Evolutionary conservation across 2,888 invertebrate species (phyloP).

Genomic region (Isotomurus palustris): DNA sequence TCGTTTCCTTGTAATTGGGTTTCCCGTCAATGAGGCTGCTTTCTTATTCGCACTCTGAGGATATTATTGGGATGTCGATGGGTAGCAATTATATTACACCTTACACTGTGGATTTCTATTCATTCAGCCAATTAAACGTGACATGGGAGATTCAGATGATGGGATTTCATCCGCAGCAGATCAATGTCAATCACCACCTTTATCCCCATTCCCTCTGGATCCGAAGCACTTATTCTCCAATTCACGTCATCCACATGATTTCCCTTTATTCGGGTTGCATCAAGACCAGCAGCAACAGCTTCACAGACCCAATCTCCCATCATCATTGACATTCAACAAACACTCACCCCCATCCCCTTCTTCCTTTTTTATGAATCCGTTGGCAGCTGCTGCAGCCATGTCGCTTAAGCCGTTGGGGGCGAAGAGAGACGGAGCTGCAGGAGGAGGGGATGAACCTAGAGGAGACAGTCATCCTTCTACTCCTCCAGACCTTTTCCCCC

Average conservation of each 20-base stretch:
- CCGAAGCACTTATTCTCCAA: background rate
- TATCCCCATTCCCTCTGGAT: constrained; percentile 8
- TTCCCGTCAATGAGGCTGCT: no score
- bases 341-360: constrained; percentile 19
- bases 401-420: constrained; percentile 1
- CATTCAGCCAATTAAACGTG: constrained; percentile 13
- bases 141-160: constrained; percentile 17
- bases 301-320: background rate
- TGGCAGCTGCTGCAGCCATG: constrained; percentile 14
- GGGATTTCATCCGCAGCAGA: constrained; percentile 3
- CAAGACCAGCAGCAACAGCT: constrained; percentile 6
- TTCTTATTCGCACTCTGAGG: no score
- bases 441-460: constrained; percentile 1
- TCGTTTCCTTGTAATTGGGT: constrained; percentile 4
- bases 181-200: constrained; percentile 6
- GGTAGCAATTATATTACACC: no score
- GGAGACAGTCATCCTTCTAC: constrained; percentile 17
- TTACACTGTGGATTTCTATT: constrained; percentile 4
- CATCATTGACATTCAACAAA: constrained; percentile 4
- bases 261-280: constrained; percentile 17
- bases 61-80: no score
- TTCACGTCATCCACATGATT: constrained; percentile 3
- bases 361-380: constrained; percentile 10
- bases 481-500: constrained; percentile 22
- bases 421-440: background rate